Evolutionary conservation across 2,113 vertebrate genomes (phyloP), one percentile per base, ranked within the genome.

Genomic region (Platysteira castanea): DNA sequence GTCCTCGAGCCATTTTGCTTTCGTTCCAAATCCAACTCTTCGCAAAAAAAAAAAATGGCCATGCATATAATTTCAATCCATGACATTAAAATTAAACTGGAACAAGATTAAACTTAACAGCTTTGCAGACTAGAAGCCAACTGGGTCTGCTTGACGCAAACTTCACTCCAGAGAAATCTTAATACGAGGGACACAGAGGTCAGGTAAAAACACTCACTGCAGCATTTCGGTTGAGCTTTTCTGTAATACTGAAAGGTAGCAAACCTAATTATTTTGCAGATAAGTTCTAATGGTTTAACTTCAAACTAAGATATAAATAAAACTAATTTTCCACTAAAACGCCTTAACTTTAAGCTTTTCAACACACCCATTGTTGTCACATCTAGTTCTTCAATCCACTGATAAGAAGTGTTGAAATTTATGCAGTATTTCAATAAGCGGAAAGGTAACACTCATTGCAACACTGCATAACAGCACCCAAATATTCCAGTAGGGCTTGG

Each of bases 1-100:
- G 98, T 98, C 98, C 98, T 97, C 97, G 98, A 97, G 98, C 98
- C 98, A 99, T 99, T 98, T 96, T 97, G 97, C 73, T 97, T 95
- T 97, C 76, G 64, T 77, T 71, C 84, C 96, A 97, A 96, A 97
- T 87, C 87, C 87, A 97, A 92, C 87, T 96, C 96, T 98, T 96
- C 93, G 74, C 95, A 96, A 96, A 96, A 97, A 89, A 95, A 93
- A 97, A 90, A 97, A 97, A 97, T 2, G 95, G 93, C 93, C 96
- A 98, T 23, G 97, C 82, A 86, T 76, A 92, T 76, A 31, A 96
- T 96, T 96, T 95, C 76, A 97, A 94, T 92, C 69, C 81, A 95
- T 9, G 81, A 96, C 56, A 97, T 50, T 53, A 94, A 84, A 90
- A 95, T 84, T 83, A 90, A 94, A 93, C 85, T 91, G 76, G 81